A percentile compares a stretch with the other conserved stretches of the same genome.
Conservation (phyloP, 2,888 invertebrate species). For the Argyra leucocephala region DNA sequence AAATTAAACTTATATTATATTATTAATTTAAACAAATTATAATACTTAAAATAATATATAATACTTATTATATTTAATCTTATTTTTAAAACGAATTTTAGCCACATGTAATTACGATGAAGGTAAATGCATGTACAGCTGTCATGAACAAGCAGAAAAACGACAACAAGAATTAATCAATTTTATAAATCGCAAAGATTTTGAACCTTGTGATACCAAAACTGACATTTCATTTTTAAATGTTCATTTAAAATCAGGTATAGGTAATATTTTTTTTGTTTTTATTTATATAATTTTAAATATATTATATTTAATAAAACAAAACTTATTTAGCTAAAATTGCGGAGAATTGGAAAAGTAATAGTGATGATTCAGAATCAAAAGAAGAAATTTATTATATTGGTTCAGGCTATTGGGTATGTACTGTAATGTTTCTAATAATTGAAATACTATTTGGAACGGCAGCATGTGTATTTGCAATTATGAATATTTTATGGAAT, state of each 20-base stretch:
- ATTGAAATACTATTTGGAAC: conserved; percentile 47
- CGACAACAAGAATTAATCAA: conserved; percentile 31
- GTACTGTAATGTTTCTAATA: conserved; percentile 48
- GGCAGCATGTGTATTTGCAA: conserved; percentile 45
- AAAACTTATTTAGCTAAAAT: neutral
- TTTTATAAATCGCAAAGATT: conserved; percentile 28
- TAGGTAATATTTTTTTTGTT: no score
- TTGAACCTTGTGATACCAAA: conserved; percentile 20
- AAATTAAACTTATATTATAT: neutral
- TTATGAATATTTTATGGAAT: conserved; percentile 51
- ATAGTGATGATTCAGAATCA: conserved; percentile 15
- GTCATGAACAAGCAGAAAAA: conserved; percentile 30
- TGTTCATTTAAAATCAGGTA: neutral
- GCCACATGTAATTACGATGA: conserved; percentile 38
- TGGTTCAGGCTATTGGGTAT: conserved; percentile 47
- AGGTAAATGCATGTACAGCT: conserved; percentile 42
- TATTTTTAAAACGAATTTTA: conserved; percentile 33
- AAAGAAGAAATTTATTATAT: conserved; percentile 25
- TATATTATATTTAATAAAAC: neutral
- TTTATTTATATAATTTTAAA: neutral
- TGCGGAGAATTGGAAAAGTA: conserved; percentile 10
- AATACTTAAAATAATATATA: no score
- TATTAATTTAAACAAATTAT: conserved; percentile 18
- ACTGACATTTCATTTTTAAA: neutral
- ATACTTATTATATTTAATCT: neutral